Percentiles rank a stretch among this genome's conserved stretches.
Evolutionary conservation across 1,140 invertebrate species (phyloP).

Genomic region (Hyphantria cunea): DNA sequence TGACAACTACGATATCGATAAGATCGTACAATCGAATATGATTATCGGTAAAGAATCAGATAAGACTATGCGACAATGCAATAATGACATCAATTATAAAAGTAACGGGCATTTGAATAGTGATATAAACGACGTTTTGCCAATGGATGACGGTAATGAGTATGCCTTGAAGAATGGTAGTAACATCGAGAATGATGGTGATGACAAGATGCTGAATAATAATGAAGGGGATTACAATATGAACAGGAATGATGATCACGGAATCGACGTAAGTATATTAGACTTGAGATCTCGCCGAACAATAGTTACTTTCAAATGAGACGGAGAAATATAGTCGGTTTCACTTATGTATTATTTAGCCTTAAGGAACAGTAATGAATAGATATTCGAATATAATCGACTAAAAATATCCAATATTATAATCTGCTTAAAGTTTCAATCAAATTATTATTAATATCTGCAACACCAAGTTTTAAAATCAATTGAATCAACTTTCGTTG

Average conservation of each 20-base stretch:
- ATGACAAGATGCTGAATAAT: conserved; percentile 22
- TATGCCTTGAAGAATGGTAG: conserved; percentile 14
- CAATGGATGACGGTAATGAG: conserved; percentile 4
- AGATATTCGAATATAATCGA: too few relatives aligned
- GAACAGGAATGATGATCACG: conserved; percentile 21
- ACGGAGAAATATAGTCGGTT: too few relatives aligned
- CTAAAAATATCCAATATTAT: too few relatives aligned
- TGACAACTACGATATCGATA: conserved; percentile 39
- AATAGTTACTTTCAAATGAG: too few relatives aligned
- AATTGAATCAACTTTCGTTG: too few relatives aligned
- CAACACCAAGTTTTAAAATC: too few relatives aligned
- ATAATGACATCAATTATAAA: conserved; percentile 49
- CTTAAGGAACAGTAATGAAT: too few relatives aligned
- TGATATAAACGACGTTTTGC: conserved; percentile 4
- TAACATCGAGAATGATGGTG: conserved; percentile 12
- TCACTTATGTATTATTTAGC: too few relatives aligned
- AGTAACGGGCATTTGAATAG: conserved; percentile 23
- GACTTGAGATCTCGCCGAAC: too few relatives aligned
- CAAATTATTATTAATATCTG: too few relatives aligned
- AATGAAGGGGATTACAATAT: conserved; percentile 14
- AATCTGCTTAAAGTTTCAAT: too few relatives aligned
- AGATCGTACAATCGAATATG: conserved; percentile 54
- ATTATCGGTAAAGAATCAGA: conserved; percentile 58
- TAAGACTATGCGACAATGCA: conserved; percentile 58
- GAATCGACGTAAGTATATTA: conserved; percentile 39